Evolutionary conservation across 2,888 invertebrate species (phyloP).

Genomic region (Proisotoma minuta): DNA sequence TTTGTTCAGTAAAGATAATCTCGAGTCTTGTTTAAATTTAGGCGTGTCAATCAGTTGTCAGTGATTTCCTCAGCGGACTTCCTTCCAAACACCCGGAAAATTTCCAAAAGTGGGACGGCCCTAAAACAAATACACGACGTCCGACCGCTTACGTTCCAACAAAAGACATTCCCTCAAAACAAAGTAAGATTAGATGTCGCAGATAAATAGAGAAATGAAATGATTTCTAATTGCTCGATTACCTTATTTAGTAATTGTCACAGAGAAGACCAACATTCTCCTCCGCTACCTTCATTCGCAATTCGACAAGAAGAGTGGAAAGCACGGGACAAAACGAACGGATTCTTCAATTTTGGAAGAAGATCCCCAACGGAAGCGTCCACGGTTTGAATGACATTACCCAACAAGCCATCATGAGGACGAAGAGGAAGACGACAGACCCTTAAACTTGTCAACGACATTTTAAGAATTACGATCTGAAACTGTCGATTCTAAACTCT

Average conservation of each 20-base stretch:
- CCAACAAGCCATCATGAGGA: conserved; percentile 1
- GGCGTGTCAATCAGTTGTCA: conserved; percentile 62
- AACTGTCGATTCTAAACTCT: no score
- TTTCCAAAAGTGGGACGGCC: conserved; percentile 82
- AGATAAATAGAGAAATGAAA: background rate
- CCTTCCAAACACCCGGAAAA: conserved; percentile 87
- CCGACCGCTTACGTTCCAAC: conserved; percentile 90
- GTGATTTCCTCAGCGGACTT: conserved; percentile 81
- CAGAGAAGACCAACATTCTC: conserved; percentile 90
- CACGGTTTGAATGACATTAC: conserved; percentile 24
- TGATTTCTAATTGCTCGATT: background rate
- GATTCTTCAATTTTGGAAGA: conserved; percentile 29
- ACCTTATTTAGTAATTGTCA: conserved; percentile 76
- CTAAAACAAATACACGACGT: conserved; percentile 73
- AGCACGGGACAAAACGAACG: conserved; percentile 34
- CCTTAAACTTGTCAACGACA: conserved; percentile 6
- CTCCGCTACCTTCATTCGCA: conserved; percentile 89
- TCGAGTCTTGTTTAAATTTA: background rate
- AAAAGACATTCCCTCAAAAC: conserved; percentile 86
- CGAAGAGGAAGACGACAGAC: conserved; percentile 7
- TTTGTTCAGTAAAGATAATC: no score
- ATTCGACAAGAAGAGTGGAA: conserved; percentile 76
- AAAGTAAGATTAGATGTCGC: conserved; percentile 65
- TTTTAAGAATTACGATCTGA: no score
- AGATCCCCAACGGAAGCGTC: conserved; percentile 34